Conservation (phyloP, 53 echinoderm and acorn worm species). For the Holothuria leucospilota region DNA sequence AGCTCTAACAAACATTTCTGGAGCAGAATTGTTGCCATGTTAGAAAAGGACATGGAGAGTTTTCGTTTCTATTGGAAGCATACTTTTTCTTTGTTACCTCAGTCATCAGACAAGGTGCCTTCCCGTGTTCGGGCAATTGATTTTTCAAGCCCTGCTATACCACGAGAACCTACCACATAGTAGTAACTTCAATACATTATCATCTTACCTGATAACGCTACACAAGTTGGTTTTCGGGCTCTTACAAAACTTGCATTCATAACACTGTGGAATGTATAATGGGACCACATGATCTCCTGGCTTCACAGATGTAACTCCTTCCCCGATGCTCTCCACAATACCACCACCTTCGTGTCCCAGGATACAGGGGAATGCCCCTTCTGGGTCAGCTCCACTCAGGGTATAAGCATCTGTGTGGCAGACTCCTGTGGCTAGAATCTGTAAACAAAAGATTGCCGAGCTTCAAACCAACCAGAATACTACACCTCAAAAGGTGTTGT, state of each 20-base stretch:
- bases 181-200: no score
- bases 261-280: conserved; percentile 94
- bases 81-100: no score
- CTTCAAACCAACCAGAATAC: no score
- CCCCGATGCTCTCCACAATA: conserved; percentile 91
- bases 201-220: conserved; percentile 74
- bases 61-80: no score
- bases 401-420: conserved; percentile 98
- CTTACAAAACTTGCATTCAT: conserved; percentile 89
- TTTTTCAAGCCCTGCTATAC: no score
- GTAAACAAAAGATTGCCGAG: not conserved
- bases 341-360: conserved; percentile 98
- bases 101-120: no score
- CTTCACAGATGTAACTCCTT: conserved; percentile 80
- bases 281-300: conserved; percentile 96
- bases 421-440: conserved; percentile 92
- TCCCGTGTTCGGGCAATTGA: no score
- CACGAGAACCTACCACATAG: no score
- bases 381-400: conserved; percentile 86
- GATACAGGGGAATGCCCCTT: conserved; percentile 95
- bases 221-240: conserved; percentile 95
- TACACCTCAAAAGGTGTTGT: no score
- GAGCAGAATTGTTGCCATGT: no score
- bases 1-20: no score
- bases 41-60: no score